Percentiles rank a stretch among this genome's conserved stretches.
phyloP scores from a whole-genome alignment of 2,113 vertebrate genomes.

The Lepus europaeus region DNA sequence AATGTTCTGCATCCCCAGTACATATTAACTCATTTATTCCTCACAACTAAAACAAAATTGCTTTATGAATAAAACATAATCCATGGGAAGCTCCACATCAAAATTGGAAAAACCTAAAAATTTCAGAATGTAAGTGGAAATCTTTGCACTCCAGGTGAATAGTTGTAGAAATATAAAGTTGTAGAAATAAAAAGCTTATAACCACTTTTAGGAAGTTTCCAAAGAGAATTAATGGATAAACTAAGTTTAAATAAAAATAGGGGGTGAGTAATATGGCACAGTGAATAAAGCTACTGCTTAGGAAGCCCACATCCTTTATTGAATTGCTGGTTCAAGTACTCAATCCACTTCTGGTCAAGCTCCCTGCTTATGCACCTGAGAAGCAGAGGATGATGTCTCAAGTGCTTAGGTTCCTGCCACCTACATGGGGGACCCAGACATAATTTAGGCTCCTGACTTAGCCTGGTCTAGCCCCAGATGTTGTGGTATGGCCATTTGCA shows the following conservation, averaged over 20 bases:
- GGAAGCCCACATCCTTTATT: too few species aligned
- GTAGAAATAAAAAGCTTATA: neutral
- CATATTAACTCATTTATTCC: slow-evolving; percentile 37
- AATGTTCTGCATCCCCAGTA: neutral
- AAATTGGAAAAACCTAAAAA: slow-evolving; percentile 18
- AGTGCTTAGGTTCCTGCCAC: too few species aligned
- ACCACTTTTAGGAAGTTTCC: slow-evolving; percentile 51
- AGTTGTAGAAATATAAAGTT: slow-evolving; percentile 9
- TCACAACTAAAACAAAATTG: slow-evolving; percentile 44
- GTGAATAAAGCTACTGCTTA: too few species aligned
- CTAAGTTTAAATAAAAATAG: neutral
- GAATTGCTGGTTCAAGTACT: too few species aligned
- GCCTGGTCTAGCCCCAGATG: too few species aligned
- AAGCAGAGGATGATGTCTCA: too few species aligned
- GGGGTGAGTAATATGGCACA: too few species aligned
- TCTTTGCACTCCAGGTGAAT: neutral
- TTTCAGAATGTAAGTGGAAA: slow-evolving; percentile 19
- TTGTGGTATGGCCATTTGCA: too few species aligned
- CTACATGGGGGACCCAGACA: too few species aligned
- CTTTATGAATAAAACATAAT: slow-evolving; percentile 9
- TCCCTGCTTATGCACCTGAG: too few species aligned
- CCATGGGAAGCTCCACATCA: slow-evolving; percentile 2
- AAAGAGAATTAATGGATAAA: slow-evolving; percentile 13
- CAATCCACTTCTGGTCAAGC: too few species aligned
- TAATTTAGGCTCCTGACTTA: too few species aligned